Percentiles rank a stretch among this genome's conserved stretches.
phyloP scores from a whole-genome alignment of 2,113 vertebrate species.

The Sinosuthora webbiana region DNA sequence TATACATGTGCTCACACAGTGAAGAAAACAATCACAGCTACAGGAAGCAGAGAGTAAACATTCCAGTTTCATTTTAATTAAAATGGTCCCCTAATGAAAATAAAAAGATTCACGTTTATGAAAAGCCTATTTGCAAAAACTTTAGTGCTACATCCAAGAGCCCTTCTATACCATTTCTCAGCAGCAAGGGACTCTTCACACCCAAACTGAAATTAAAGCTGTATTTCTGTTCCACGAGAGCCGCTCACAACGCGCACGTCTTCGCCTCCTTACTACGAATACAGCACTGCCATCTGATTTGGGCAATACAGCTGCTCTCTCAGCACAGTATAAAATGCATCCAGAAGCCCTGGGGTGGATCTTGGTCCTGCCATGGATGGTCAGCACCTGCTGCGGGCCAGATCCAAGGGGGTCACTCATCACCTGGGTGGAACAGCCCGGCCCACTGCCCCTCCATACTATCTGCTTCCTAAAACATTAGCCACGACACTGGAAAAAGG shows the following conservation, averaged over 20 bases:
- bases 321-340: background rate
- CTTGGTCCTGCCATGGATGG: background rate
- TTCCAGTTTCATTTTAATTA: slow-evolving; percentile 62
- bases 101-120: slow-evolving; percentile 30
- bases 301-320: background rate
- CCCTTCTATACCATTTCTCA: background rate
- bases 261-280: background rate
- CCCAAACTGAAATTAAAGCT: background rate
- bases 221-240: background rate
- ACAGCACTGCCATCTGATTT: background rate
- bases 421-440: no score
- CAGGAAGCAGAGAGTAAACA: slow-evolving; percentile 50
- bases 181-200: background rate
- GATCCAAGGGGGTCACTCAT: background rate
- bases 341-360: background rate
- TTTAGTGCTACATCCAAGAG: background rate
- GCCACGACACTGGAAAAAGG: background rate
- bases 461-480: background rate
- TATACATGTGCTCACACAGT: slow-evolving; percentile 34
- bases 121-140: slow-evolving; percentile 51
- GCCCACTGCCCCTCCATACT: rapidly evolving
- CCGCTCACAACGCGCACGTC: background rate
- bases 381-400: background rate
- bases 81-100: slow-evolving; percentile 49
- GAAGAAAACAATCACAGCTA: slow-evolving; percentile 55